Evolutionary conservation across 2,797 vertebrate species (phyloP).

Genomic region (Orientallactaga sibirica): DNA sequence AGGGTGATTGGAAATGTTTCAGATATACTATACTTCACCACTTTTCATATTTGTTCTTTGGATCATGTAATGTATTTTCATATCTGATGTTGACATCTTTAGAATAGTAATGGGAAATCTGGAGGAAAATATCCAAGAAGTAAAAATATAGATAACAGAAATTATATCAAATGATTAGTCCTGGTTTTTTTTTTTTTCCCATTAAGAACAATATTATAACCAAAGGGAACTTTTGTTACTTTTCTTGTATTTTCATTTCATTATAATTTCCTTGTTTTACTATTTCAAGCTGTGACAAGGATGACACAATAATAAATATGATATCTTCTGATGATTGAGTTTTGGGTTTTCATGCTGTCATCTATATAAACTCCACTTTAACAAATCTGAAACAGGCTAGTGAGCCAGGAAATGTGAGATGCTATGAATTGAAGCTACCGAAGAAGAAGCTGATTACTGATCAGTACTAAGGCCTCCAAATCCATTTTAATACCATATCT

Average conservation of each 20-base stretch:
- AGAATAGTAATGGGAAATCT: slow-evolving; percentile 41
- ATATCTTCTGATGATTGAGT: slow-evolving; percentile 34
- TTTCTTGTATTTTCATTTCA: neutral
- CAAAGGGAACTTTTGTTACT: slow-evolving; percentile 54
- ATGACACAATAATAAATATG: slow-evolving; percentile 16
- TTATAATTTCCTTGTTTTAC: slow-evolving; percentile 27
- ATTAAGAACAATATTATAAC: slow-evolving; percentile 4
- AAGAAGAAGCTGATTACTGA: neutral
- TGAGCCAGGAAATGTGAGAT: neutral
- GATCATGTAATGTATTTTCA: slow-evolving; percentile 54
- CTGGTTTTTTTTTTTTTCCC: slow-evolving; percentile 50
- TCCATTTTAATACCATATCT: neutral
- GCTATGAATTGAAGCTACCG: neutral
- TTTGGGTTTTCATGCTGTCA: neutral
- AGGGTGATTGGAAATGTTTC: slow-evolving; percentile 71
- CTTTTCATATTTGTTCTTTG: slow-evolving; percentile 62
- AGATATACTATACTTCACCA: slow-evolving; percentile 59
- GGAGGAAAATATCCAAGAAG: slow-evolving; percentile 39
- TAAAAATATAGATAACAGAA: slow-evolving; percentile 37
- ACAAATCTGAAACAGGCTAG: neutral
- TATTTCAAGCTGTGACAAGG: neutral
- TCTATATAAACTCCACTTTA: neutral
- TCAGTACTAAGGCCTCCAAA: neutral
- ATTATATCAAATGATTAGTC: slow-evolving; percentile 42
- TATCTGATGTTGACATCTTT: slow-evolving; percentile 64